Evolutionary conservation across 2,113 vertebrate genomes (phyloP).

Genomic region (Progne subis): DNA sequence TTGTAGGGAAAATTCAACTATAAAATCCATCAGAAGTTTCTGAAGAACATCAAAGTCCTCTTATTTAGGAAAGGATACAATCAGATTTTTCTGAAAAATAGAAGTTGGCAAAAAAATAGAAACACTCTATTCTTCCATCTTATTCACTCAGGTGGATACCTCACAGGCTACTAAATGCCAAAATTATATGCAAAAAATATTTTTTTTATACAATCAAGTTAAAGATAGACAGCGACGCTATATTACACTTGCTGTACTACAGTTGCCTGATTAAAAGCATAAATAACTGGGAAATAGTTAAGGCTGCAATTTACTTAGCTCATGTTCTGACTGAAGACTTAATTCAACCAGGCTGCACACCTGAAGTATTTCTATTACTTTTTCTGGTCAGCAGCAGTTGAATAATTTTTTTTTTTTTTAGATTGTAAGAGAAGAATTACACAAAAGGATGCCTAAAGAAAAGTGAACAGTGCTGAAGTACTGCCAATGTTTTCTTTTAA

Average conservation of each 20-base stretch:
- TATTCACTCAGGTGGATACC: slow-evolving; percentile 42
- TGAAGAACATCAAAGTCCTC: slow-evolving; percentile 67
- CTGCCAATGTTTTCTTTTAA: neutral
- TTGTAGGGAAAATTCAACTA: slow-evolving; percentile 67
- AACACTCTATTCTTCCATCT: slow-evolving; percentile 48
- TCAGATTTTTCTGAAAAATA: slow-evolving; percentile 68
- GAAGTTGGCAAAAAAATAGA: slow-evolving; percentile 63
- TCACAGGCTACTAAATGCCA: slow-evolving; percentile 24
- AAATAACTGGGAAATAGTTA: neutral
- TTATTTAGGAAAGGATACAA: slow-evolving; percentile 67
- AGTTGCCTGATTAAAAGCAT: neutral
- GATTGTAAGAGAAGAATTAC: neutral
- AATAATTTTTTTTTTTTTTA: neutral
- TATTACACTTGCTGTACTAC: neutral
- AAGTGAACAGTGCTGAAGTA: neutral
- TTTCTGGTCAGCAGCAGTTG: neutral
- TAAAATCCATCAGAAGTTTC: slow-evolving; percentile 61
- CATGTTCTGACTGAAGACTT: neutral
- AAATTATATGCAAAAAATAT: slow-evolving; percentile 25
- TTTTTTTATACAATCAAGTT: neutral
- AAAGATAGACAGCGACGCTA: neutral
- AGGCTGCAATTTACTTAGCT: neutral
- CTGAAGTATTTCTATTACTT: neutral
- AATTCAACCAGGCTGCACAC: neutral
- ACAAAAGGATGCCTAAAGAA: neutral